A percentile compares a stretch with the other conserved stretches of the same genome.
phyloP scores from a whole-genome alignment of 1,140 invertebrate genomes.

The Patella vulgata region DNA sequence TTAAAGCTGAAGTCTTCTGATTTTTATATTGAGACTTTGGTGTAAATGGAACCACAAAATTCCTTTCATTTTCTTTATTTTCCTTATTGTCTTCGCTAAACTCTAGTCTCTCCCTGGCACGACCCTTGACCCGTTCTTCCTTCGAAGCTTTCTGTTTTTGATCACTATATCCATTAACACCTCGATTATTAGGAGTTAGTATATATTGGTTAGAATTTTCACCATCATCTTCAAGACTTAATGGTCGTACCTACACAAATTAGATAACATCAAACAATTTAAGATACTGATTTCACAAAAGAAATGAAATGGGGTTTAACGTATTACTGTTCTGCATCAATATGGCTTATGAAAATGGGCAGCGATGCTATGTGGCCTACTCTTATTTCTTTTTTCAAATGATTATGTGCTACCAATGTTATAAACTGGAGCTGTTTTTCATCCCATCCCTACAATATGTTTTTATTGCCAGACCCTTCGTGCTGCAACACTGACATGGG shows the following conservation, averaged over 20 bases:
- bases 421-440: no score
- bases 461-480: no score
- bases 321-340: no score
- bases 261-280: no score
- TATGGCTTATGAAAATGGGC: no score
- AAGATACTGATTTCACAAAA: no score
- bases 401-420: no score
- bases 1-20: slow-evolving; percentile 10
- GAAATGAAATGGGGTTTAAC: no score
- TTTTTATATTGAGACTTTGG: slow-evolving; percentile 34
- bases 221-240: slow-evolving; percentile 32
- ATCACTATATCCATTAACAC: slow-evolving; percentile 21
- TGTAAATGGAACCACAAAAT: slow-evolving; percentile 62
- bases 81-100: slow-evolving; percentile 26
- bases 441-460: no score
- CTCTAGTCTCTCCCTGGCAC: slow-evolving; percentile 47
- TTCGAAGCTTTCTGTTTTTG: slow-evolving; percentile 14
- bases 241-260: slow-evolving; percentile 28
- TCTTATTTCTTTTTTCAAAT: no score
- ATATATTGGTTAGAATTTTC: slow-evolving; percentile 6
- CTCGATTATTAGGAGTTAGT: slow-evolving; percentile 8
- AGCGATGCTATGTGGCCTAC: no score
- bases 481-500: no score
- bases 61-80: slow-evolving; percentile 66
- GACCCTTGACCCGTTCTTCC: slow-evolving; percentile 31